phyloP scores from a whole-genome alignment of 64 coral and sea anemone genomes.

The Dendronephthya gigantea region DNA sequence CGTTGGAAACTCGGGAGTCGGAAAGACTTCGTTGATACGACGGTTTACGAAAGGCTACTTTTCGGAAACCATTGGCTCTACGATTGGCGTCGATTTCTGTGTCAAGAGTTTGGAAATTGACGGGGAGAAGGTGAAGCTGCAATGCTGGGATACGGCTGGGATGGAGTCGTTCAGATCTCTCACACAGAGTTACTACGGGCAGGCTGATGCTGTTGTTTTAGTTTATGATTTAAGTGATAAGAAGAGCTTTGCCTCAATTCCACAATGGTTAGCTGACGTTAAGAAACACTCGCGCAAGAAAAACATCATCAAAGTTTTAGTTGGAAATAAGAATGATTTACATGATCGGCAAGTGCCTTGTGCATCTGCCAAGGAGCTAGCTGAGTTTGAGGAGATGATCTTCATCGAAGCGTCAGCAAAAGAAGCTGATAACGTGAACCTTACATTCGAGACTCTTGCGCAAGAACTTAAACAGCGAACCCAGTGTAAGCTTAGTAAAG shows the following conservation, averaged over 20 bases:
- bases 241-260: slow-evolving; percentile 85
- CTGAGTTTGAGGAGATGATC: slow-evolving; percentile 92
- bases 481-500: slow-evolving; percentile 36
- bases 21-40: slow-evolving; percentile 88
- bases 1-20: slow-evolving; percentile 80
- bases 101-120: slow-evolving; percentile 66
- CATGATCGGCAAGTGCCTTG: slow-evolving; percentile 66
- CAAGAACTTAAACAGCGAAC: slow-evolving; percentile 82
- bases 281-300: slow-evolving; percentile 55
- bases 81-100: slow-evolving; percentile 85
- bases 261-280: slow-evolving; percentile 82
- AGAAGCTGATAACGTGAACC: slow-evolving; percentile 89
- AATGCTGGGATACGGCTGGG: slow-evolving; percentile 97
- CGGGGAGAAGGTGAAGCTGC: slow-evolving; percentile 86
- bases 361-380: slow-evolving; percentile 76
- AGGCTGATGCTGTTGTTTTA: slow-evolving; percentile 92
- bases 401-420: slow-evolving; percentile 96
- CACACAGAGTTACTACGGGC: slow-evolving; percentile 87
- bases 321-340: slow-evolving; percentile 98
- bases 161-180: slow-evolving; percentile 80
- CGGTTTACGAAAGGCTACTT: slow-evolving; percentile 96
- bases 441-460: slow-evolving; percentile 68
- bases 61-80: slow-evolving; percentile 69
- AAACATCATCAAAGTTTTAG: slow-evolving; percentile 73
- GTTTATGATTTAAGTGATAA: slow-evolving; percentile 90